phyloP scores from a whole-genome alignment of 2,797 vertebrate genomes.

The Cercopithecus neglectus region DNA sequence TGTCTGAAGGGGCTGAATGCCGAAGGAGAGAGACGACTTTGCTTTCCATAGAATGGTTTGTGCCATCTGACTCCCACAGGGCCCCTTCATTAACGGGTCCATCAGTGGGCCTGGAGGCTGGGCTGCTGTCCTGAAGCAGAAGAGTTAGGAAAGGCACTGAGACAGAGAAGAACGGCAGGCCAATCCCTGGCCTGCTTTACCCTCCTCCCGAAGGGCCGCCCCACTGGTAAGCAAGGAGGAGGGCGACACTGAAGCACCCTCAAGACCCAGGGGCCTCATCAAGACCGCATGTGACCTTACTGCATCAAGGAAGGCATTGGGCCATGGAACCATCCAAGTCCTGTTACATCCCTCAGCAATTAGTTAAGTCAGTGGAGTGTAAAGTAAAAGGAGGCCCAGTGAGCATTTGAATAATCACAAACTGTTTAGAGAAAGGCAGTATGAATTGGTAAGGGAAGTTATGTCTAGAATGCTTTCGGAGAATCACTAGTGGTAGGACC shows the following conservation, averaged over 20 bases:
- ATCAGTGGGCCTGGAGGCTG: slow-evolving; percentile 66
- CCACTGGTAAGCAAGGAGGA: neutral
- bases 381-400: neutral
- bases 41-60: slow-evolving; percentile 76
- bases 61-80: slow-evolving; percentile 72
- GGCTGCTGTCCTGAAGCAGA: slow-evolving; percentile 51
- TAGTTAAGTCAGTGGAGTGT: neutral
- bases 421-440: neutral
- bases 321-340: neutral
- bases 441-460: neutral
- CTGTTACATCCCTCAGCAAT: neutral
- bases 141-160: slow-evolving; percentile 43
- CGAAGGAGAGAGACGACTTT: slow-evolving; percentile 76
- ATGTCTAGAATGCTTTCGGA: neutral
- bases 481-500: neutral
- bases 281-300: neutral
- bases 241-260: neutral
- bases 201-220: neutral
- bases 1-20: slow-evolving; percentile 74
- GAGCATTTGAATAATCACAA: neutral
- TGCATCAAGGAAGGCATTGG: neutral
- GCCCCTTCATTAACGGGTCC: slow-evolving; percentile 67
- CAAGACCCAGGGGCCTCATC: neutral
- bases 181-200: neutral
- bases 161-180: neutral